Conservation (phyloP, 2,888 invertebrate species). For the Drosophila ustulata region DNA sequence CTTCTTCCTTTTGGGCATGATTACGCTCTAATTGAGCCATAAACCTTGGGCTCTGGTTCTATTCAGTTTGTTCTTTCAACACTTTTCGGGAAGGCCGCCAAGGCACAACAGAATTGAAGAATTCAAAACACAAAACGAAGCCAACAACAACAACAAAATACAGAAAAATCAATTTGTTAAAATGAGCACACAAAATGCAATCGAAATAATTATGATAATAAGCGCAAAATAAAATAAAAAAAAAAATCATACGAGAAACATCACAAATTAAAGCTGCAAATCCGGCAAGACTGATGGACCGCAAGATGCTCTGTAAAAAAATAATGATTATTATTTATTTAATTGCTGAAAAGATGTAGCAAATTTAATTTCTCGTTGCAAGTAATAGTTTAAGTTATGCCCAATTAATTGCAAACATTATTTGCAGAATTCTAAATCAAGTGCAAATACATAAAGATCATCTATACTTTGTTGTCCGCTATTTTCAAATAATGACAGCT, state of each 20-base stretch:
- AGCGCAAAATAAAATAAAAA: slow-evolving; percentile 13
- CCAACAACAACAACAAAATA: slow-evolving; percentile 4
- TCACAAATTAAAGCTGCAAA: neutral
- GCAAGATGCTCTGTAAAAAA: slow-evolving; percentile 3
- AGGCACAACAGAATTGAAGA: slow-evolving; percentile 34
- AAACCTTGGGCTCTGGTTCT: slow-evolving; percentile 41
- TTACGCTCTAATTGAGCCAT: slow-evolving; percentile 55
- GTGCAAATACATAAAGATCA: neutral
- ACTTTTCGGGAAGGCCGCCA: slow-evolving; percentile 45
- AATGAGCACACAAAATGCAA: slow-evolving; percentile 57
- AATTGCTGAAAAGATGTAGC: no score
- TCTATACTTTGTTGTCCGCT: no score
- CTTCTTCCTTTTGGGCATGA: slow-evolving; percentile 33
- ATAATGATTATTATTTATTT: no score
- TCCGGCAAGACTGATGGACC: neutral
- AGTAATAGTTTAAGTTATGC: no score
- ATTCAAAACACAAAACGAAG: neutral
- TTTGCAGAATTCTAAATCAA: neutral
- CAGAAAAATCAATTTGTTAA: slow-evolving; percentile 47
- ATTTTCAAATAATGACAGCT: slow-evolving; percentile 5
- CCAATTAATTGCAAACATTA: no score
- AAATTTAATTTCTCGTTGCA: no score
- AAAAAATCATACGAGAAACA: neutral
- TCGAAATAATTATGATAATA: slow-evolving; percentile 56
- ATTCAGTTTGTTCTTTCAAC: slow-evolving; percentile 48